phyloP scores from a whole-genome alignment of 1,140 invertebrate genomes.

The Charaxes varanes region DNA sequence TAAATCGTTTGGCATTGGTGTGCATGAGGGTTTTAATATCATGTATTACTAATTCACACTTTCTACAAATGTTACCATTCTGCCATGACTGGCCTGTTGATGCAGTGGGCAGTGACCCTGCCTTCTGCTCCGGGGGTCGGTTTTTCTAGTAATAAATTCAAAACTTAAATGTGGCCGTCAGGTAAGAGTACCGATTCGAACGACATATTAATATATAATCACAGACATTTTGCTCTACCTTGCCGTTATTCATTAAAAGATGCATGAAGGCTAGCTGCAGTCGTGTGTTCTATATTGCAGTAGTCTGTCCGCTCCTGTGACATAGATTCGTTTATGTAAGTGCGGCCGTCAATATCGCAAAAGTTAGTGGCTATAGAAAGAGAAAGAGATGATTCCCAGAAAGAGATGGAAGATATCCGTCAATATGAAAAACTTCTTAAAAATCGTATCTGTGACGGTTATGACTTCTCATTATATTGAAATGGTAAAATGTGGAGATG shows the following conservation, averaged over 20 bases:
- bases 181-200: too few relatives aligned
- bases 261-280: conserved; percentile 11
- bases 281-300: conserved; percentile 32
- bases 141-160: too few relatives aligned
- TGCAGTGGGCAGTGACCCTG: too few relatives aligned
- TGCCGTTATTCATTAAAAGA: conserved; percentile 16
- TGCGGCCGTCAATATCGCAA: conserved; percentile 43
- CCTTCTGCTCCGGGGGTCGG: too few relatives aligned
- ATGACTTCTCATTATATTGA: neutral
- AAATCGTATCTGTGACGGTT: conserved; percentile 21
- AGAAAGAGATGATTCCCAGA: conserved; percentile 29
- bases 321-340: conserved; percentile 55
- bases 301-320: conserved; percentile 34
- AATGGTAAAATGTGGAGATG: neutral
- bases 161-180: conserved; percentile 3
- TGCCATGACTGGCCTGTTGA: too few relatives aligned
- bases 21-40: too few relatives aligned
- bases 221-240: neutral
- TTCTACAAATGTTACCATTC: too few relatives aligned
- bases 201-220: neutral
- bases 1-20: too few relatives aligned
- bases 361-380: conserved; percentile 38
- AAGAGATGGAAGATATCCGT: conserved; percentile 33
- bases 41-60: too few relatives aligned
- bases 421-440: conserved; percentile 33